Conservation (phyloP, 2,888 invertebrate genomes). For the Calliopum simillimum region DNA sequence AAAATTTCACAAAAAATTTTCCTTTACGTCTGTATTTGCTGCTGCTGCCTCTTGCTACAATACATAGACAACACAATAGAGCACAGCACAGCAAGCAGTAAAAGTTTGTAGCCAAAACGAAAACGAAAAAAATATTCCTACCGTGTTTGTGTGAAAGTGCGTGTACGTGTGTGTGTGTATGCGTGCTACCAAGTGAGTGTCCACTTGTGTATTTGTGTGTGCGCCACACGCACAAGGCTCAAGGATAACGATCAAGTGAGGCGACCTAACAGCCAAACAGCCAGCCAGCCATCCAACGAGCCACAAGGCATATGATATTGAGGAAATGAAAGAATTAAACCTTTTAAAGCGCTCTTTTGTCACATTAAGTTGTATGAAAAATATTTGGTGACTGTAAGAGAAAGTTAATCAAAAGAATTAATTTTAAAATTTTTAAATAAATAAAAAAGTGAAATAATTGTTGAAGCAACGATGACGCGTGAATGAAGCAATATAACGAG, state of each 20-base stretch:
- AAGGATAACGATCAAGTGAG: conserved; percentile 46
- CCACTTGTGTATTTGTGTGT: conserved; percentile 28
- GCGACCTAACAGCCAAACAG: conserved; percentile 27
- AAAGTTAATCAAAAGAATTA: too few species aligned
- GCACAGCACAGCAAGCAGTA: too few species aligned
- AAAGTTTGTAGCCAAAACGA: too few species aligned
- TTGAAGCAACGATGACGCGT: background rate
- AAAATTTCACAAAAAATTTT: too few species aligned
- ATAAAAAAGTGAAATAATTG: too few species aligned
- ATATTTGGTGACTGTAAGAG: too few species aligned
- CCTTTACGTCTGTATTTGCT: too few species aligned
- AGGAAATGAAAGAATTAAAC: conserved; percentile 5
- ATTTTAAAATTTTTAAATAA: too few species aligned
- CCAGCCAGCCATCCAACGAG: conserved; percentile 17
- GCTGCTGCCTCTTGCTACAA: too few species aligned
- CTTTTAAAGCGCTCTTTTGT: background rate
- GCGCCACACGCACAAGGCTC: conserved; percentile 35
- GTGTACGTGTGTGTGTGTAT: conserved; percentile 22
- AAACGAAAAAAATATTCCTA: too few species aligned
- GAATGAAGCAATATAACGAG: background rate
- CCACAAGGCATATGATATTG: conserved; percentile 6
- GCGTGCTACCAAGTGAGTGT: background rate
- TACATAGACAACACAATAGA: too few species aligned
- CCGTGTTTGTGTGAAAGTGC: background rate
- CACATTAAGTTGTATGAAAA: too few species aligned